These are phyloP conservation scores for Drosophila paracracens DNA, from an alignment of 2,888 invertebrate species.

Conservation along the genomic window DNA sequence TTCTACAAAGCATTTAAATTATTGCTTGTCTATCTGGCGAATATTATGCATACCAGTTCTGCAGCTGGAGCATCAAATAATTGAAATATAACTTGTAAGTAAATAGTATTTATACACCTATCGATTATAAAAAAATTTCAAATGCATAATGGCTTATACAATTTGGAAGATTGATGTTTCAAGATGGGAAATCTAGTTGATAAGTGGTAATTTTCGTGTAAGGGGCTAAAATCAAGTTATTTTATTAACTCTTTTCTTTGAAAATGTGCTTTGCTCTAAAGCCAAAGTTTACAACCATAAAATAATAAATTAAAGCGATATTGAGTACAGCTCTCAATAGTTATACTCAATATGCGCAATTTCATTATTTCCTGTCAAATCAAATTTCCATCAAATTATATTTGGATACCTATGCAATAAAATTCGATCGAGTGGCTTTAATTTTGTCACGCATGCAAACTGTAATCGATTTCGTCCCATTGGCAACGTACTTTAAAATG, in stretches of 20 bases:
- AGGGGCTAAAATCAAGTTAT: not conserved
- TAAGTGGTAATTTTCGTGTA: not conserved
- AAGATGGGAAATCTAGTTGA: not conserved
- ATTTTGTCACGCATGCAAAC: constrained; percentile 6
- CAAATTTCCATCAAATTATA: not conserved
- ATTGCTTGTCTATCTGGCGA: not conserved
- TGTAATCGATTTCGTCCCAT: not conserved
- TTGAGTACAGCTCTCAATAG: not conserved
- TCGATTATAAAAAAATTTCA: not conserved
- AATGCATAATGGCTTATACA: not conserved
- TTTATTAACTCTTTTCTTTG: not conserved
- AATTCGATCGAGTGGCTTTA: not conserved
- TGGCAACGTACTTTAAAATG: constrained; percentile 7
- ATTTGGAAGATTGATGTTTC: not conserved
- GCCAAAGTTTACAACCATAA: not conserved
- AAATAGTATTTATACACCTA: too few species aligned
- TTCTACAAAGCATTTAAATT: not conserved
- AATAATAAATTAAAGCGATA: not conserved
- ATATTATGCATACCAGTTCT: not conserved
- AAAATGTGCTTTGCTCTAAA: not conserved
- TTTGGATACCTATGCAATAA: constrained; percentile 2
- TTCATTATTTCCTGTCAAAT: not conserved
- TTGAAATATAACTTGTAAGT: not conserved
- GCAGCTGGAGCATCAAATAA: not conserved
- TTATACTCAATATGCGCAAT: not conserved